Conservation (phyloP, 2,888 invertebrate genomes). For the Xylota sylvarum region DNA sequence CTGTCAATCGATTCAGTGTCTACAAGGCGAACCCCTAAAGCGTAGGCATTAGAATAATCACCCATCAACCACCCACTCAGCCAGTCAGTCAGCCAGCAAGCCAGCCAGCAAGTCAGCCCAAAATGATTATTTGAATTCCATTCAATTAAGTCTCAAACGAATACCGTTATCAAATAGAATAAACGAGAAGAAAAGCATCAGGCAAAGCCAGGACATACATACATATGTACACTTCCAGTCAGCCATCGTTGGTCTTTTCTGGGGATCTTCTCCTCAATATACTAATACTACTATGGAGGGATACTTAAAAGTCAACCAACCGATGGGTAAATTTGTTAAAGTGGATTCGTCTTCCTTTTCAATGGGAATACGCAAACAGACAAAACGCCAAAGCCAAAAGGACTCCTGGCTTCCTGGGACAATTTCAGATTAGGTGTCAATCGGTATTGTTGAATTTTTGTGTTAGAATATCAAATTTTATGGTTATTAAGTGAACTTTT, state of each 20-base stretch:
- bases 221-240: neutral
- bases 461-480: conserved; percentile 72
- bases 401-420: conserved; percentile 34
- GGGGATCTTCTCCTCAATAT: neutral
- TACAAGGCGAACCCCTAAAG: conserved; percentile 43
- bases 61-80: conserved; percentile 26
- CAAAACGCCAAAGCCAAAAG: conserved; percentile 3
- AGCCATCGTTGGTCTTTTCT: conserved; percentile 5
- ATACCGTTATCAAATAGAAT: conserved; percentile 52
- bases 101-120: neutral
- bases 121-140: conserved; percentile 67
- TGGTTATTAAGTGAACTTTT: conserved; percentile 71
- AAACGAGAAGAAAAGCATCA: conserved; percentile 32
- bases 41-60: conserved; percentile 61
- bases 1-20: conserved; percentile 45
- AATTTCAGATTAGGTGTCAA: conserved; percentile 72
- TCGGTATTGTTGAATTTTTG: conserved; percentile 71
- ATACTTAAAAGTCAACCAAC: conserved; percentile 44
- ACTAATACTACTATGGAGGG: neutral
- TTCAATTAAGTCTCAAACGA: conserved; percentile 71
- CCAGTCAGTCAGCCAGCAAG: neutral
- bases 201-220: conserved; percentile 1
- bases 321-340: conserved; percentile 42
- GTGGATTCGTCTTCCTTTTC: conserved; percentile 17
- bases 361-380: conserved; percentile 3